Percentiles rank a stretch among this genome's conserved stretches.
Conservation (phyloP, 2,888 invertebrate genomes). For the Tetrapedia diversipes region DNA sequence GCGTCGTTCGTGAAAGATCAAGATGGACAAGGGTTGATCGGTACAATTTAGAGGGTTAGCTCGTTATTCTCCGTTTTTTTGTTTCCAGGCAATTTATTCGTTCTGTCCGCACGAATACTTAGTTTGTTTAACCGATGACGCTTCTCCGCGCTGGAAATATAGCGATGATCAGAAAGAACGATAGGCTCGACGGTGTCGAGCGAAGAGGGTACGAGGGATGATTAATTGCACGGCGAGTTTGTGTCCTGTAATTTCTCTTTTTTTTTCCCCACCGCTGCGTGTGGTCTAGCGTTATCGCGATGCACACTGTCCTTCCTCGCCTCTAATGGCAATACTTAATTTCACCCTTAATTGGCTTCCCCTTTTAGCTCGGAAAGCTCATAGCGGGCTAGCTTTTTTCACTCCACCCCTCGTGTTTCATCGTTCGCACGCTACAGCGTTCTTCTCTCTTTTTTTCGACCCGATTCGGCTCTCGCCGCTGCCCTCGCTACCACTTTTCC, state of each 20-base stretch:
- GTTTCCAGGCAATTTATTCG: not conserved
- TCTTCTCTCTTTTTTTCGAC: no score
- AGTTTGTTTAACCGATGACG: not conserved
- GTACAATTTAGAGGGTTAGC: not conserved
- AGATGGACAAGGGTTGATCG: not conserved
- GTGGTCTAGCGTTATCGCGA: constrained; percentile 31
- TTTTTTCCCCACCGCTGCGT: constrained; percentile 7
- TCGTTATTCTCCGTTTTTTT: not conserved
- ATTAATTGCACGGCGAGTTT: constrained; percentile 38
- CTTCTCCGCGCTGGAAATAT: constrained; percentile 14
- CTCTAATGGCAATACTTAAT: constrained; percentile 38
- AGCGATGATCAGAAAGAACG: constrained; percentile 15
- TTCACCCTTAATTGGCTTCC: constrained; percentile 18
- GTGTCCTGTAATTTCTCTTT: constrained; percentile 28
- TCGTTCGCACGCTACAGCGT: not conserved
- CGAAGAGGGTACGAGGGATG: constrained; percentile 13
- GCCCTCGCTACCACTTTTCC: not conserved
- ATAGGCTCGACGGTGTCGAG: constrained; percentile 23
- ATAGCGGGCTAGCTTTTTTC: not conserved
- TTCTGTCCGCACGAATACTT: constrained; percentile 14
- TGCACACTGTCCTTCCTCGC: constrained; percentile 24
- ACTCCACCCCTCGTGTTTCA: not conserved
- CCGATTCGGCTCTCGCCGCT: no score
- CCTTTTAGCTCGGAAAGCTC: not conserved
- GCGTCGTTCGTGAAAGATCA: not conserved